Percentiles rank a stretch among this genome's conserved stretches.
phyloP scores from a whole-genome alignment of 1,140 invertebrate species.

The Drosophila triauraria region DNA sequence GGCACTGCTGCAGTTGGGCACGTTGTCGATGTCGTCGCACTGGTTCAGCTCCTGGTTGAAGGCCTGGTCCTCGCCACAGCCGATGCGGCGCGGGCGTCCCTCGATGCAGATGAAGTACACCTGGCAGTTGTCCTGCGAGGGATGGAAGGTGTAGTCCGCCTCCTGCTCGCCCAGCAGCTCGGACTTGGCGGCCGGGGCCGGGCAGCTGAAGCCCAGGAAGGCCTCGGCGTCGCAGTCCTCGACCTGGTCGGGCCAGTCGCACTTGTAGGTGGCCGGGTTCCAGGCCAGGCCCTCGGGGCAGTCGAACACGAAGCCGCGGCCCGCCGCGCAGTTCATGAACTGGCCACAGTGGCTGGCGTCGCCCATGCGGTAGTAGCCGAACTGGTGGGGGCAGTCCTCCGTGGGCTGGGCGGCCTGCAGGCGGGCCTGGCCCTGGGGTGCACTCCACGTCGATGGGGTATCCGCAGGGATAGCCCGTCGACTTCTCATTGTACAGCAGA shows the following conservation, averaged over 20 bases:
- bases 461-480: constrained; percentile 91
- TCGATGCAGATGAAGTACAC: constrained; percentile 93
- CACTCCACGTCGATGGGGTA: constrained; percentile 94
- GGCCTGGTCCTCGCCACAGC: constrained; percentile 91
- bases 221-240: constrained; percentile 91
- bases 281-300: constrained; percentile 94
- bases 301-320: constrained; percentile 86
- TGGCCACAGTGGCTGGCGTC: constrained; percentile 91
- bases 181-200: constrained; percentile 85
- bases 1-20: constrained; percentile 88
- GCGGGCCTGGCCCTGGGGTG: constrained; percentile 88
- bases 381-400: constrained; percentile 93
- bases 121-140: constrained; percentile 89
- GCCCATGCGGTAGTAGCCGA: constrained; percentile 92
- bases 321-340: constrained; percentile 94
- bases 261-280: constrained; percentile 90
- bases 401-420: constrained; percentile 87
- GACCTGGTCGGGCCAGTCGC: constrained; percentile 95
- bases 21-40: constrained; percentile 92
- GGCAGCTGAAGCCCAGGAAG: constrained; percentile 90
- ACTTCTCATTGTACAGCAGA: constrained; percentile 91
- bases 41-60: constrained; percentile 91
- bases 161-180: constrained; percentile 77
- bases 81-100: constrained; percentile 88
- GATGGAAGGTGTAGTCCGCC: constrained; percentile 87